Conservation (phyloP, 2,797 vertebrate genomes). For the Sebastes kiyomatsui region DNA sequence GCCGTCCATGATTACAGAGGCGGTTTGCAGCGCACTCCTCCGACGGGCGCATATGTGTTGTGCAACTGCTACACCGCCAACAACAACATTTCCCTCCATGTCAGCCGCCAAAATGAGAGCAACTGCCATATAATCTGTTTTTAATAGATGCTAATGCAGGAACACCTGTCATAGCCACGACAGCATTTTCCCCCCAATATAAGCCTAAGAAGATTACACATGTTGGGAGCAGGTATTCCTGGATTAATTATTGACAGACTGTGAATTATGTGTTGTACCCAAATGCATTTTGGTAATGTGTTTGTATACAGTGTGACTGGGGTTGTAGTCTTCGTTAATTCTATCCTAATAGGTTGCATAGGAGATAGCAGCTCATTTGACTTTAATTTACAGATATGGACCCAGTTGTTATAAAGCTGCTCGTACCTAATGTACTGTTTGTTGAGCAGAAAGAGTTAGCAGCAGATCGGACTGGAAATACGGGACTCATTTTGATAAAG, state of each 20-base stretch:
- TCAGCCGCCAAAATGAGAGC: conserved; percentile 69
- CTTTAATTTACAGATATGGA: conserved; percentile 5
- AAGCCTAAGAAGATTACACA: conserved; percentile 93
- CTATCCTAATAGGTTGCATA: conserved; percentile 12
- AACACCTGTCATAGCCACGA: conserved; percentile 92
- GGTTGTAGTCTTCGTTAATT: conserved; percentile 6
- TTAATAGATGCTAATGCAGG: conserved; percentile 87
- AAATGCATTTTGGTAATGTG: conserved; percentile 82
- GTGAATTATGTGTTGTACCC: conserved; percentile 56
- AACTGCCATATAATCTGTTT: conserved; percentile 79
- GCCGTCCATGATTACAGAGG: conserved; percentile 51
- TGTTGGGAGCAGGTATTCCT: conserved; percentile 96
- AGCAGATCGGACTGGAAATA: not conserved
- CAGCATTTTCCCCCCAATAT: conserved; percentile 87
- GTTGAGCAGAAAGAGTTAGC: not conserved
- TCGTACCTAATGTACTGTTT: not conserved
- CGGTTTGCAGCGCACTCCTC: conserved; percentile 30
- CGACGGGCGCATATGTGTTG: conserved; percentile 34
- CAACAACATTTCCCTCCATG: conserved; percentile 59
- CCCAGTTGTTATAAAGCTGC: not conserved
- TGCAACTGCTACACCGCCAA: conserved; percentile 37
- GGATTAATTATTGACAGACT: conserved; percentile 87
- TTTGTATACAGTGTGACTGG: conserved; percentile 24
- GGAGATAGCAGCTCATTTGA: conserved; percentile 23
- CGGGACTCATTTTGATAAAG: not conserved